A percentile compares a stretch with the other conserved stretches of the same genome.
phyloP scores from a whole-genome alignment of 2,888 invertebrate genomes.

The Tenthredo amoena region DNA sequence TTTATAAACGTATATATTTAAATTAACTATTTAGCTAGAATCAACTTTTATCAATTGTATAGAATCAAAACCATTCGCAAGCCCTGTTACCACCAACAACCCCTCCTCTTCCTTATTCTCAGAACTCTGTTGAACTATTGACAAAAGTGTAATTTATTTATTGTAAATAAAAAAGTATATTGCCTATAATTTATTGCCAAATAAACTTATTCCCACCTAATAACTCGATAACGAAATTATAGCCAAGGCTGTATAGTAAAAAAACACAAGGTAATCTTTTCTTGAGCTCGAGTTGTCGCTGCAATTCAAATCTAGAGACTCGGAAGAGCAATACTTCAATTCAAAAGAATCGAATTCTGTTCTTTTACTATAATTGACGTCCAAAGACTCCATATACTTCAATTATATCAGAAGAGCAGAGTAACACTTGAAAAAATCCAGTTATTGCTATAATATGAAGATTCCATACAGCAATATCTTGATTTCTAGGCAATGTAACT shows the following conservation, averaged over 20 bases:
- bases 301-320: background rate
- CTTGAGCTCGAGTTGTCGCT: background rate
- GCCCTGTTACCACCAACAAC: conserved; percentile 57
- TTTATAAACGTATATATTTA: conserved; percentile 65
- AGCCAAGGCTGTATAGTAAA: background rate
- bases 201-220: background rate
- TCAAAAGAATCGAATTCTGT: background rate
- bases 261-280: background rate
- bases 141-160: conserved; percentile 73
- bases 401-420: background rate
- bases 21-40: conserved; percentile 39
- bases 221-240: background rate
- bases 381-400: background rate
- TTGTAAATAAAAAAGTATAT: conserved; percentile 73
- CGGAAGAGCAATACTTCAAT: background rate
- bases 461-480: background rate
- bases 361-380: background rate
- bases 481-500: background rate
- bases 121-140: conserved; percentile 66
- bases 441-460: background rate
- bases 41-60: conserved; percentile 63
- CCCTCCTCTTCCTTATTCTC: conserved; percentile 64
- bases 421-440: background rate
- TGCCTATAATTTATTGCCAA: conserved; percentile 60
- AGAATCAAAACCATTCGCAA: conserved; percentile 64